phyloP scores from a whole-genome alignment of 2,797 vertebrate species.

The Amazona finschi region DNA sequence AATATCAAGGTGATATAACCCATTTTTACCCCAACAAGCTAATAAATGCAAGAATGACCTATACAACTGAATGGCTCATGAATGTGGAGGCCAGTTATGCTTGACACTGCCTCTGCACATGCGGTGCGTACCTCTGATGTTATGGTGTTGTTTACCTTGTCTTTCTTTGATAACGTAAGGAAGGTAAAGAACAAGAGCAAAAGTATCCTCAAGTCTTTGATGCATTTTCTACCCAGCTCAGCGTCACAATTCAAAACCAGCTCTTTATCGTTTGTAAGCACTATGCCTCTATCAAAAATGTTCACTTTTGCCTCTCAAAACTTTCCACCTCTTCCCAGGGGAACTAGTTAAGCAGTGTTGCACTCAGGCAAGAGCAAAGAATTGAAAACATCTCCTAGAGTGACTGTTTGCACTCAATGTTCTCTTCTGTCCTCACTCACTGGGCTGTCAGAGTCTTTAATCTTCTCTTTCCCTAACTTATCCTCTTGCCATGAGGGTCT shows the following conservation, averaged over 20 bases:
- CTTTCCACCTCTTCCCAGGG: not conserved
- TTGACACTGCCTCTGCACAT: not conserved
- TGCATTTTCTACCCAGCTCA: not conserved
- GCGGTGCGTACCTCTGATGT: not conserved
- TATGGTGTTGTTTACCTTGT: not conserved
- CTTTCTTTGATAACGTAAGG: not conserved
- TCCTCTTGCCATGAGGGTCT: not conserved
- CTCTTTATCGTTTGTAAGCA: not conserved
- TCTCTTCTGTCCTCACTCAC: not conserved
- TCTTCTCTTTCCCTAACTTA: not conserved
- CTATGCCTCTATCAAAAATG: not conserved
- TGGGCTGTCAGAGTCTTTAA: not conserved
- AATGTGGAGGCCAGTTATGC: not conserved
- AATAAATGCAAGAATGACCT: not conserved
- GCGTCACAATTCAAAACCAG: not conserved
- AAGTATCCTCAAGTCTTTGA: not conserved
- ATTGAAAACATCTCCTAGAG: not conserved
- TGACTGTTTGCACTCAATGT: not conserved
- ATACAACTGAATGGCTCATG: not conserved
- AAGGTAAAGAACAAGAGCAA: not conserved
- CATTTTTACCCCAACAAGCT: not conserved
- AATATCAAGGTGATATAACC: not conserved
- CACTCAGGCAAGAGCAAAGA: not conserved
- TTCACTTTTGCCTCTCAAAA: not conserved
- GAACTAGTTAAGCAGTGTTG: not conserved